Base-by-base conservation (phyloP, 2,888 invertebrate genomes). In the Erebia aethiops region DNA sequence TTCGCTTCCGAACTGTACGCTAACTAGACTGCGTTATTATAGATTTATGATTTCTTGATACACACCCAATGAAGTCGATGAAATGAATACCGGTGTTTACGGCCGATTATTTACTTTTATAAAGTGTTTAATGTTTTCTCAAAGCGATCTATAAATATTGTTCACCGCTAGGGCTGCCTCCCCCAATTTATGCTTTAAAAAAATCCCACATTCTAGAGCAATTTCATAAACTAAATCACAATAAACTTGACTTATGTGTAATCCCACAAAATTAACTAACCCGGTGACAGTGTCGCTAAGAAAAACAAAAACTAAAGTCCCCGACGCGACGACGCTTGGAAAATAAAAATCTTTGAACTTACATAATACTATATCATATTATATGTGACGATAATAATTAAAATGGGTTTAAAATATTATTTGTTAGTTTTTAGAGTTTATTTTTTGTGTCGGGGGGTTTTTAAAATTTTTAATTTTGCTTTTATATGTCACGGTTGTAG, bases 21-120 rank as follows among this genome's bases (percentile, higher is more conserved):
- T 62, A 14, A 21, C 21, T 49, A 49, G 18, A 49, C 18, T 0
- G 49, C 9, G 62, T 46, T 21, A 69, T 73, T 71, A 74, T 67
- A 62, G 69, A 74, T 74, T 70, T 74, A 75, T 74, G 65, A 71
- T 64, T 57, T 67, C 69, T 65, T 75, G 70, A 73, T 73, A 70
- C 64, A 69, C 46, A 52, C 9, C 56, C 70, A 70, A 74, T 70
- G 75, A 71, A 58, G 74, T 68, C 69, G 71, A 70, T 69, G 75
- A 76, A 71, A 70, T 56, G 69, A 72, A 72, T 73, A 73, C 71
- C 57, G 76, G 62, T 69, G 66, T 75, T 75, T 71, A 77, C 73
- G 71, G 66, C 68, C 74, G 71, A 74, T 75, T 73, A 75, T 74
- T 74, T 77, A 76, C 71, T 74, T 75, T 77, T 75, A 77, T 72